These are phyloP conservation scores for Amphiduros pacificus DNA, from an alignment of 2,888 invertebrate species.

Conservation along the genomic window DNA sequence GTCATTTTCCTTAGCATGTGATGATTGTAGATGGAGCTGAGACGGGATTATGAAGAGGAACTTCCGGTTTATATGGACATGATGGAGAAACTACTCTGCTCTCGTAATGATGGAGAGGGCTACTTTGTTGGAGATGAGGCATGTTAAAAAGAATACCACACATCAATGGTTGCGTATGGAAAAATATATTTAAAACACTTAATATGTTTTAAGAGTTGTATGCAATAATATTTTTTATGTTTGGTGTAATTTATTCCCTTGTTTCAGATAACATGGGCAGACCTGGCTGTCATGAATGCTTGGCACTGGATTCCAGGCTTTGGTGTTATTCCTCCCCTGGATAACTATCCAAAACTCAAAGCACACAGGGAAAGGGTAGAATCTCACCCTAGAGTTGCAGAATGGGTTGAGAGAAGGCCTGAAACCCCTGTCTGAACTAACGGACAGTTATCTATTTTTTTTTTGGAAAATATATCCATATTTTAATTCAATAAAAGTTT, in stretches of 20 bases:
- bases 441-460: no score
- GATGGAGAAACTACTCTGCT: conserved; percentile 18
- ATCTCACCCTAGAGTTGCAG: conserved; percentile 15
- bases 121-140: conserved; percentile 24
- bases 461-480: no score
- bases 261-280: conserved; percentile 27
- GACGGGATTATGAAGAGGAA: conserved; percentile 16
- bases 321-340: conserved; percentile 21
- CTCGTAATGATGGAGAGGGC: conserved; percentile 13
- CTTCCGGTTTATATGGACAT: conserved; percentile 20
- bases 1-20: background rate
- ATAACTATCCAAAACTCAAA: conserved; percentile 23
- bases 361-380: conserved; percentile 29
- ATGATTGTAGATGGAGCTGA: conserved; percentile 15
- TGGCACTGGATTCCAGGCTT: conserved; percentile 32
- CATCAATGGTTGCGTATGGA: background rate
- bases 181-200: background rate
- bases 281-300: conserved; percentile 27
- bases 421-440: conserved; percentile 26
- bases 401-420: conserved; percentile 27
- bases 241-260: background rate
- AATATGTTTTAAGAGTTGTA: background rate
- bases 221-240: background rate
- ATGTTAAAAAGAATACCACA: background rate
- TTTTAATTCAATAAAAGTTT: no score